Base-by-base conservation (phyloP, 1,140 invertebrate species). In the Melipona quadrifasciata region DNA sequence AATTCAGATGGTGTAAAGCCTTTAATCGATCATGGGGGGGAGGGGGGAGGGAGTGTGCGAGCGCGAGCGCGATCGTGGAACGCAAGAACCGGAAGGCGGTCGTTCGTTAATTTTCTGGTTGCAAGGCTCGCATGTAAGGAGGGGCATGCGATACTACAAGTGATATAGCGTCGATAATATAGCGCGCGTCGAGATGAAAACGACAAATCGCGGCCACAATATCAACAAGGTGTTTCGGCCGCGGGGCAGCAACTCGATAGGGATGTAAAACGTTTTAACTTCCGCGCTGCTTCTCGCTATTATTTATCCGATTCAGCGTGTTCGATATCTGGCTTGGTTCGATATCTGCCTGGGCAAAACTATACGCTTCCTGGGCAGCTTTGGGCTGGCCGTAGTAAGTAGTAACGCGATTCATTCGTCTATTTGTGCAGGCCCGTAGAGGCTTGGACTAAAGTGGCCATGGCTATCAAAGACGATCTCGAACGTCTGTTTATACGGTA, bases 401-500 rank as follows among this genome's bases (percentile, higher is more conserved):
- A 88, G 86, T 80, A 87, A 86, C 70, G 34, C 58, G 75, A 72
- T 61, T 85, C 78, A 67, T 86, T 89, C 87, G 88, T 89, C 87
- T 88, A 86, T 89, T 89, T 84, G 84, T 70, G 64, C 70, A 70
- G 87, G 61, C 64, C 76, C 39, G 67, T 72, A 47, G 61, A 78
- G 71, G 55, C 39, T 55, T 53, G 84, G 65, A 64, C 75, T 82
- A 84, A 90, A 90, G 85, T 87, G 78, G 81, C 88, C 82, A 75
- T 82, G 78, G 74, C 83, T 90, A 89, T 90, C 88, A 82, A 82
- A 87, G 85, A 70, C 78, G 82, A 90, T 90, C 88, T 84, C 85
- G 78, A 84, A 82, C 82, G 85, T 89, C 85, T 90, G 85, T 90
- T 90, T 89, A 89, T 90, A 90, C 79, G 85, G 85, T 87, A 90